phyloP scores from a whole-genome alignment of 2,888 invertebrate species.

The Boloria euphrosyne region DNA sequence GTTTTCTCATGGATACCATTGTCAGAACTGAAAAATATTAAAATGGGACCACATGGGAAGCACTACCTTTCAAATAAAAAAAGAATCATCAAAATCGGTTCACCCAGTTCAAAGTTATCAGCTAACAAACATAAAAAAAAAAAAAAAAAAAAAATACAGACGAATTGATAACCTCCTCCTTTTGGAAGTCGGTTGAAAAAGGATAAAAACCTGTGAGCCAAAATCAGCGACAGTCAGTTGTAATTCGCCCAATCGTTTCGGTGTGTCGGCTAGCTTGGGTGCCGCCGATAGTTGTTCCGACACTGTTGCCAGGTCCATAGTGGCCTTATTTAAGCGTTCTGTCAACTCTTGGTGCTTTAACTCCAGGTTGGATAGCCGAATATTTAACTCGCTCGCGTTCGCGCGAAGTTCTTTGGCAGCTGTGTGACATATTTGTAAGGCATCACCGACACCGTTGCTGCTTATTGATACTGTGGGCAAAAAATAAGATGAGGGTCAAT shows the following conservation, averaged over 20 bases:
- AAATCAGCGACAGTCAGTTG: conserved; percentile 82
- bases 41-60: no score
- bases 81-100: no score
- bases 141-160: no score
- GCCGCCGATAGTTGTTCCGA: conserved; percentile 82
- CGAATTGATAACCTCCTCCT: no score
- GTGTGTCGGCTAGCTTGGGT: conserved; percentile 83
- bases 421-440: conserved; percentile 87
- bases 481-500: neutral
- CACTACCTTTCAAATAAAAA: no score
- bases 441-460: conserved; percentile 86
- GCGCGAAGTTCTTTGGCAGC: conserved; percentile 85
- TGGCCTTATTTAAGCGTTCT: conserved; percentile 66
- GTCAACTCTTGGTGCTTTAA: conserved; percentile 73
- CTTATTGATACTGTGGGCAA: conserved; percentile 83
- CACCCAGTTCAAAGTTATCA: no score
- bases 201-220: conserved; percentile 77
- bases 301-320: conserved; percentile 76
- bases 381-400: conserved; percentile 84
- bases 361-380: conserved; percentile 82
- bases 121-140: no score
- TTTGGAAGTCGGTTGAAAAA: no score
- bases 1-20: no score
- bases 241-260: conserved; percentile 78
- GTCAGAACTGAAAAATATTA: no score